Conservation (phyloP, 1,140 invertebrate species). For the Heterodera schachtii region DNA sequence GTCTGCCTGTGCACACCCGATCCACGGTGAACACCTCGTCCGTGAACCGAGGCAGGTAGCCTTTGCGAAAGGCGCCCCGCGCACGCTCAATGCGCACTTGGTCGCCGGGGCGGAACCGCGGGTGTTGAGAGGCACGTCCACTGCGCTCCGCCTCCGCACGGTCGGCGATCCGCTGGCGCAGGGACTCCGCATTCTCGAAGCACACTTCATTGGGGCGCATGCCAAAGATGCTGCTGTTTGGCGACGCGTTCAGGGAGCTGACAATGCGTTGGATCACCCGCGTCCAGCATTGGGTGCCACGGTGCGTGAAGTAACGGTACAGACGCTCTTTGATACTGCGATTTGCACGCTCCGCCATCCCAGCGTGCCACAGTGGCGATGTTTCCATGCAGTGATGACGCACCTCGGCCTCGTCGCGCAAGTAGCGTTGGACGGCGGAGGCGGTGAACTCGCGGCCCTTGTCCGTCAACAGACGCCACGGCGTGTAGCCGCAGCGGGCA, state of each 20-base stretch:
- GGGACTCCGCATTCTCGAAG: constrained; percentile 17
- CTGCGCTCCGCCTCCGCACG: not conserved
- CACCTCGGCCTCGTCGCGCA: constrained; percentile 38
- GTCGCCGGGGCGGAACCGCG: not conserved
- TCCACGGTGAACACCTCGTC: constrained; percentile 32
- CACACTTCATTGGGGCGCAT: constrained; percentile 36
- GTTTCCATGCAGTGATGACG: constrained; percentile 18
- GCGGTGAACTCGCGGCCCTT: constrained; percentile 32
- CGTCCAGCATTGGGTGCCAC: constrained; percentile 39
- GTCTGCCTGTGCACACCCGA: not conserved
- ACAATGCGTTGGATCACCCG: constrained; percentile 41
- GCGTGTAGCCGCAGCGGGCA: not conserved
- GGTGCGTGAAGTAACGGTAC: constrained; percentile 43
- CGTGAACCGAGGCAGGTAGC: constrained; percentile 26
- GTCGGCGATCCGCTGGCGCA: not conserved
- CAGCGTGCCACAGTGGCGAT: constrained; percentile 41
- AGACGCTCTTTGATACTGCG: constrained; percentile 39
- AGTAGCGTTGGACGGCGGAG: constrained; percentile 27
- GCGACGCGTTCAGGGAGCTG: constrained; percentile 33
- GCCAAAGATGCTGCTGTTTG: constrained; percentile 31
- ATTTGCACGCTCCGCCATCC: constrained; percentile 42
- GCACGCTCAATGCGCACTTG: constrained; percentile 15
- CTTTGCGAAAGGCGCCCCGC: constrained; percentile 20
- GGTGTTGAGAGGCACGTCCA: not conserved
- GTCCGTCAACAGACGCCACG: constrained; percentile 43